Conservation (phyloP, 2,797 vertebrate genomes). For the Sebastes kiyomatsui region DNA sequence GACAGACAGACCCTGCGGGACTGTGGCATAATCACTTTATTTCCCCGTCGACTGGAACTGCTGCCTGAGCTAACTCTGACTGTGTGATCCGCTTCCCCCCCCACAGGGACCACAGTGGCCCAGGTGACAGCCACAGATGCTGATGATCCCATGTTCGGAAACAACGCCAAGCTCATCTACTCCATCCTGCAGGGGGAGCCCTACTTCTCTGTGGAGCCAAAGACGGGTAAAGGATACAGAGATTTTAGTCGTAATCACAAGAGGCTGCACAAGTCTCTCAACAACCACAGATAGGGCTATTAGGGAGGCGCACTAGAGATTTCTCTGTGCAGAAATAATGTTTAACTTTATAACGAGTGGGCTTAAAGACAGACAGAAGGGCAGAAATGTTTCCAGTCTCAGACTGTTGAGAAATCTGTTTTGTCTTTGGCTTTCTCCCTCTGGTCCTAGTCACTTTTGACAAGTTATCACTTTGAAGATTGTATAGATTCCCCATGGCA, state of each 20-base stretch:
- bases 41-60: conserved; percentile 68
- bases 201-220: conserved; percentile 96
- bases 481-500: neutral
- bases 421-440: neutral
- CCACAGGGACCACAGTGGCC: conserved; percentile 90
- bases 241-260: neutral
- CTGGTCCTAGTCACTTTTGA: conserved; percentile 14
- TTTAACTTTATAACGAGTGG: neutral
- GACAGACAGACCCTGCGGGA: conserved; percentile 71
- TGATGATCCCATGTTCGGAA: conserved; percentile 89
- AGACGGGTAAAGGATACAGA: conserved; percentile 84
- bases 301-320: neutral
- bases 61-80: conserved; percentile 58
- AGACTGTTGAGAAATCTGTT: neutral
- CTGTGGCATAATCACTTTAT: conserved; percentile 77
- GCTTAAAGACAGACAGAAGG: neutral
- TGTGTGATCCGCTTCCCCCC: conserved; percentile 37
- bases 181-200: conserved; percentile 92
- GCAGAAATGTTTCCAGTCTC: neutral
- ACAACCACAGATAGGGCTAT: neutral
- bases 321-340: neutral
- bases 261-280: neutral
- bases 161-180: conserved; percentile 91
- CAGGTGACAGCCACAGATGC: conserved; percentile 94
- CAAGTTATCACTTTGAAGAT: conserved; percentile 17